phyloP scores from a whole-genome alignment of 2,113 vertebrate genomes.

The Rattus rattus region DNA sequence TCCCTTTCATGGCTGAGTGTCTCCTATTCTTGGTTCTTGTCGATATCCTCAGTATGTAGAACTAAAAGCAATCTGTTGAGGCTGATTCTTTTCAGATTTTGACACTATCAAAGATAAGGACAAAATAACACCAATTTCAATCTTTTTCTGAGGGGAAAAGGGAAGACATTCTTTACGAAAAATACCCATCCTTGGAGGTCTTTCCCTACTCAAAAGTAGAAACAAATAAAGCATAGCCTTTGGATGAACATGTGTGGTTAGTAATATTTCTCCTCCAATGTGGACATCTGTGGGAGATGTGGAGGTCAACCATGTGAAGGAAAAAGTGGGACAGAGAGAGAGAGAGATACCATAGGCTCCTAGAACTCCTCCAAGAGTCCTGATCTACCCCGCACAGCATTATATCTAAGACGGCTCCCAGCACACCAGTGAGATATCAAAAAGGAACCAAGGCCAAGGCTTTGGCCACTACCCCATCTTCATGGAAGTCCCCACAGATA shows the following conservation, averaged over 20 bases:
- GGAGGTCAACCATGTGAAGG: too few species aligned
- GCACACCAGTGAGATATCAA: too few species aligned
- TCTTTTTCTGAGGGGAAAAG: not conserved
- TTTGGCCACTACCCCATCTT: too few species aligned
- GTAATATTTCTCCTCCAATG: not conserved
- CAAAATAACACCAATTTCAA: not conserved
- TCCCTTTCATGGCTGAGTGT: not conserved
- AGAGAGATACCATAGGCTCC: too few species aligned
- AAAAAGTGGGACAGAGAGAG: too few species aligned
- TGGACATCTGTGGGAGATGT: not conserved
- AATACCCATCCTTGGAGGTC: not conserved
- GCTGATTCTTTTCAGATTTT: slow-evolving; percentile 18
- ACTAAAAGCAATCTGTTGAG: not conserved
- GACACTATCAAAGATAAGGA: not conserved
- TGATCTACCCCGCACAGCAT: too few species aligned
- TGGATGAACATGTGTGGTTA: not conserved
- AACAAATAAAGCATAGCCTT: not conserved
- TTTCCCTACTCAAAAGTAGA: not conserved
- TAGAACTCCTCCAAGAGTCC: too few species aligned
- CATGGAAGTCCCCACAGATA: too few species aligned
- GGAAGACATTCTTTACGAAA: not conserved
- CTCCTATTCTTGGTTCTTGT: not conserved
- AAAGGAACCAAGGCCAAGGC: too few species aligned
- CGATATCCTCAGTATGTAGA: not conserved
- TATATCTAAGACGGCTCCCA: too few species aligned